Evolutionary conservation across 2,888 invertebrate genomes (phyloP), one percentile per base, ranked within the genome.

Genomic region (Nomada lathburiana): DNA sequence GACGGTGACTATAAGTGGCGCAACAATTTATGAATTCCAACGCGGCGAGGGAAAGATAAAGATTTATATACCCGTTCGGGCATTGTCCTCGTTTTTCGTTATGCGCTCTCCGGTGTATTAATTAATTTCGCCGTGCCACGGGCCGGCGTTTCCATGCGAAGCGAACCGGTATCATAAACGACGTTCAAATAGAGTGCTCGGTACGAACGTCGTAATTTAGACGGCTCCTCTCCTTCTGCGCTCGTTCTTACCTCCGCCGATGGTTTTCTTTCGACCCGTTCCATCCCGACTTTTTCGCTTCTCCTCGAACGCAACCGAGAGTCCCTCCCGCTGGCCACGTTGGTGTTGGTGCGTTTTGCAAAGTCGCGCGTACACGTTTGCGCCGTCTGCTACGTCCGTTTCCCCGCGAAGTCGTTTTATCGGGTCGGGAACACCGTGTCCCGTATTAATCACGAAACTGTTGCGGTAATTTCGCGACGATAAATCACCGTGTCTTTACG

Each of bases 151-250:
- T 76, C 59, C 83, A 70, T 50, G 82, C 63, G 83, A 83, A 76
- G 64, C 60, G 60, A 59, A 60, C 64, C 67, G 74, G 70, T 81
- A 75, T 74, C 74, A 63, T 75, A 75, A 80, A 71, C 82, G 80
- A 64, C 75, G 75, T 70, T 74, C 74, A 78, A 78, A 76, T 65
- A 76, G 76, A 80, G 79, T 65, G 60, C 76, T 65, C 65, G 59
- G 70, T 18, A 76, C 70, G 76, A 76, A 79, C 76, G 59, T 70
- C 79, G 70, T 80, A 80, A 80, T 70, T 80, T 65, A 79, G 62
- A 42, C 7, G 18, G 44, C 26, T 70, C 18, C 5, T 13, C 9
- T 16, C 7, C 11, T 44, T 2, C 3, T 16, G 23, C 53, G 4
- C n/a, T 18, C 2, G 23, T 18, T 36, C 13, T n/a, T 42, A 36